Conservation (phyloP, 2,797 vertebrate genomes). For the Leptodactylus fallax region DNA sequence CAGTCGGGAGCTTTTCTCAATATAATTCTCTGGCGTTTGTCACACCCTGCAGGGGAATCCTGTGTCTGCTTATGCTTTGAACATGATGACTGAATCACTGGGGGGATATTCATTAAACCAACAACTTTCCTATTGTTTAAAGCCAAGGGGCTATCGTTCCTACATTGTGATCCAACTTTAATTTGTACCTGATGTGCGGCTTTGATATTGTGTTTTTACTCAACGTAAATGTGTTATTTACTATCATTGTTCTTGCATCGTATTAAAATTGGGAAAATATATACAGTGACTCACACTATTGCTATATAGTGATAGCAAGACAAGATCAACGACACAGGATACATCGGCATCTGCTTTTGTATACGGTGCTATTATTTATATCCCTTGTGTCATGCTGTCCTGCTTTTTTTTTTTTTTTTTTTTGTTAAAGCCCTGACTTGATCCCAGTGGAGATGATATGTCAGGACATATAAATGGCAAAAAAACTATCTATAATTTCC, state of each 20-base stretch:
- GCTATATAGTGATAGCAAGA: neutral
- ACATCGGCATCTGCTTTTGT: neutral
- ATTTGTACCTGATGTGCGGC: neutral
- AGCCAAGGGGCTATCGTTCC: neutral
- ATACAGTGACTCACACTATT: neutral
- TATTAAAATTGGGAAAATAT: neutral
- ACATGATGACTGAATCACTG: conserved; percentile 30
- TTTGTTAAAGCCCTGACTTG: neutral
- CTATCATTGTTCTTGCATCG: neutral
- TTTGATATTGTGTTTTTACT: neutral
- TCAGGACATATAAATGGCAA: neutral
- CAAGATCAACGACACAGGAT: neutral
- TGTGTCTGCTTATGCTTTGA: conserved; percentile 30
- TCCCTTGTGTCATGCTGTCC: neutral
- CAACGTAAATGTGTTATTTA: neutral
- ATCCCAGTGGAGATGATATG: neutral
- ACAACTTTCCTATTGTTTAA: conserved; percentile 28
- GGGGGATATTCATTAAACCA: conserved; percentile 35
- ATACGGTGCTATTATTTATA: neutral
- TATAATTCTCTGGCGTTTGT: conserved; percentile 31
- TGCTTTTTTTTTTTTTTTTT: neutral
- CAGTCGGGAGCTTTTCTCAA: conserved; percentile 14
- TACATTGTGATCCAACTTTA: neutral
- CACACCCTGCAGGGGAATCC: conserved; percentile 35
- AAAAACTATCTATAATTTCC: no score